Conservation (phyloP, 2,113 vertebrate genomes). For the Cottus gobio region DNA sequence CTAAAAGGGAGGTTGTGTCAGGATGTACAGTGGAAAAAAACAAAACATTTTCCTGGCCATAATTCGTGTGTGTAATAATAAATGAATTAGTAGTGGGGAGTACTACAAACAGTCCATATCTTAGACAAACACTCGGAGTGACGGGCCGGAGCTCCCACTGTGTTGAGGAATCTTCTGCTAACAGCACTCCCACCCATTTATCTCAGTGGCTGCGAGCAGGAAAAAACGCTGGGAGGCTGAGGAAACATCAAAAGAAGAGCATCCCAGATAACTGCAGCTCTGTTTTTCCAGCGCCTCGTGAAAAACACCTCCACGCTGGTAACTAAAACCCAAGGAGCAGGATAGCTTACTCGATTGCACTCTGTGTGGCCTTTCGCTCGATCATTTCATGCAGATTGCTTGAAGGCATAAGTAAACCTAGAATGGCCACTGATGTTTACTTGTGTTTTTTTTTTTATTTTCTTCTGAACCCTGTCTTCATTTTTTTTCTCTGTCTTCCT, state of each 20-base stretch:
- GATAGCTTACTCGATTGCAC: conserved; percentile 55
- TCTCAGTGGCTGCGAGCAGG: conserved; percentile 60
- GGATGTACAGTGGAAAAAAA: conserved; percentile 42
- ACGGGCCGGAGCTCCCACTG: conserved; percentile 79
- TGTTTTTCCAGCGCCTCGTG: conserved; percentile 64
- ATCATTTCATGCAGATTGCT: conserved; percentile 67
- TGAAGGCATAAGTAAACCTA: conserved; percentile 71
- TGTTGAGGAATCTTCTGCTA: conserved; percentile 81
- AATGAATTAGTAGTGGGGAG: conserved; percentile 82
- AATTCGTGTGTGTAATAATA: conserved; percentile 81
- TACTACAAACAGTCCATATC: conserved; percentile 81
- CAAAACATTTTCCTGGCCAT: conserved; percentile 55
- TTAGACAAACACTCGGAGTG: conserved; percentile 82
- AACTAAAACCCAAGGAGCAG: conserved; percentile 73
- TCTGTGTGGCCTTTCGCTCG: conserved; percentile 68
- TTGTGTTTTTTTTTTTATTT: conserved; percentile 60
- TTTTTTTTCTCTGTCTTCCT: conserved; percentile 40
- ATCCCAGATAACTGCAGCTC: conserved; percentile 56
- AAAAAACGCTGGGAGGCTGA: conserved; percentile 54
- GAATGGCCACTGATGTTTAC: conserved; percentile 47
- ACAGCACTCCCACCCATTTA: conserved; percentile 81
- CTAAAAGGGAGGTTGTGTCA: conserved; percentile 47
- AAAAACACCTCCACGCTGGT: conserved; percentile 66
- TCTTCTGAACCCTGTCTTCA: conserved; percentile 31
- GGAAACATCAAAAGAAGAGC: conserved; percentile 76